Percentiles rank a stretch among this genome's conserved stretches.
Conservation (phyloP, 2,113 vertebrate genomes). For the Centropus bengalensis region DNA sequence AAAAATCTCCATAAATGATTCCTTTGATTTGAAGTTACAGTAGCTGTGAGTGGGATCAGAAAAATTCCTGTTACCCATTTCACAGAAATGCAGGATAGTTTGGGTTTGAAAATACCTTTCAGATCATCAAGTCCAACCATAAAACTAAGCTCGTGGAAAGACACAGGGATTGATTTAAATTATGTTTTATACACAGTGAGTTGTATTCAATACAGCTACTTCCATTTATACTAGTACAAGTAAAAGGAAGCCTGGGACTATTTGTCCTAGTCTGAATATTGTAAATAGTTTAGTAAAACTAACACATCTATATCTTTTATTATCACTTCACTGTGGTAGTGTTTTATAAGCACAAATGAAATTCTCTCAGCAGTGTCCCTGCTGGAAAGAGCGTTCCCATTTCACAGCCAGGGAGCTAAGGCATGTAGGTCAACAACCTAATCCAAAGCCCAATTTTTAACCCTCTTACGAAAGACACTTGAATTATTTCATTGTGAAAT, state of each 20-base stretch:
- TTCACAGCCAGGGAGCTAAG: constrained; percentile 16
- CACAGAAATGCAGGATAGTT: no score
- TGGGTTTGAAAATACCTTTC: no score
- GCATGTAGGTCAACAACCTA: constrained; percentile 24
- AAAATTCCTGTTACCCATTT: not conserved
- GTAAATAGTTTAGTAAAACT: constrained; percentile 26
- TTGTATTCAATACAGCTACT: not conserved
- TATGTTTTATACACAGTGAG: not conserved
- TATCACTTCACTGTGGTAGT: not conserved
- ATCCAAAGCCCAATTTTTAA: constrained; percentile 1
- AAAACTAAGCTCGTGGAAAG: not conserved
- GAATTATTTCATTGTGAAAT: not conserved
- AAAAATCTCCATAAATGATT: not conserved
- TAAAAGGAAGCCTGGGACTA: not conserved
- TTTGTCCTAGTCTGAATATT: not conserved
- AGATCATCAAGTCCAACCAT: no score
- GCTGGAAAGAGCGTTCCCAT: constrained; percentile 23
- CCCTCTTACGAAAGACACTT: constrained; percentile 1
- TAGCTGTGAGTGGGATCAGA: not conserved
- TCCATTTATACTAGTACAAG: not conserved
- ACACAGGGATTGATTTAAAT: not conserved
- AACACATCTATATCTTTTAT: not conserved
- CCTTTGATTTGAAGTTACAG: not conserved
- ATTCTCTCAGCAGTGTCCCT: not conserved
- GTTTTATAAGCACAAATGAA: constrained; percentile 35